Evolutionary conservation across 2,888 invertebrate species (phyloP).

Genomic region (Caenorhabditis wallacei): DNA sequence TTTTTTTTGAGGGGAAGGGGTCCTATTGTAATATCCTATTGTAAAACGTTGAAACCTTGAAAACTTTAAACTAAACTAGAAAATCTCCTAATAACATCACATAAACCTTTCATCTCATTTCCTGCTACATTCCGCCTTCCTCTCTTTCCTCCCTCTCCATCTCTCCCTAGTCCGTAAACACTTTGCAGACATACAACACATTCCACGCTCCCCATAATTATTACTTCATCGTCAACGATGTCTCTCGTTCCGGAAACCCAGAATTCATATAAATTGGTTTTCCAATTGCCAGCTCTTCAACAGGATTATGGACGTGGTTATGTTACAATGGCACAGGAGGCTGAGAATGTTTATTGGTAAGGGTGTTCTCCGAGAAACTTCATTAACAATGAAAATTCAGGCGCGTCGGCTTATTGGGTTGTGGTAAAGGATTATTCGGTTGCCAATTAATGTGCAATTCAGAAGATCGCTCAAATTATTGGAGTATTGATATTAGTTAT

Average conservation of each 20-base stretch:
- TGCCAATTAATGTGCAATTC: constrained; percentile 39
- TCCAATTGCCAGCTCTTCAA: constrained; percentile 10
- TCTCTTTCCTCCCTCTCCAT: no score
- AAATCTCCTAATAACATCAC: no score
- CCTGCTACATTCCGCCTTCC: no score
- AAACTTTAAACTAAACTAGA: no score
- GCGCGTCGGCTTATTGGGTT: constrained; percentile 29
- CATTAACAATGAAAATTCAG: no score
- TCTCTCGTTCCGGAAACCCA: neutral
- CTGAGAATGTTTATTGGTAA: constrained; percentile 43
- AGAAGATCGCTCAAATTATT: constrained; percentile 44
- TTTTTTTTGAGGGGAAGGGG: no score
- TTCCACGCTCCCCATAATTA: no score
- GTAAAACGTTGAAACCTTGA: no score
- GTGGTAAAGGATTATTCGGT: neutral
- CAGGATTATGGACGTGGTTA: constrained; percentile 26
- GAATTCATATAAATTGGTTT: neutral
- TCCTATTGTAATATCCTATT: no score
- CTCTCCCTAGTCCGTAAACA: no score
- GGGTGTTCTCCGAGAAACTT: neutral
- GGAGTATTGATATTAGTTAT: neutral
- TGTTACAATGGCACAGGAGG: constrained; percentile 16
- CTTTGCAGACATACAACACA: no score
- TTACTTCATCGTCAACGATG: neutral
- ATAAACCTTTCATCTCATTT: no score